Evolutionary conservation across 2,797 vertebrate species (phyloP), one percentile per base, ranked within the genome.

Genomic region (Paramormyrops hopkinsi): DNA sequence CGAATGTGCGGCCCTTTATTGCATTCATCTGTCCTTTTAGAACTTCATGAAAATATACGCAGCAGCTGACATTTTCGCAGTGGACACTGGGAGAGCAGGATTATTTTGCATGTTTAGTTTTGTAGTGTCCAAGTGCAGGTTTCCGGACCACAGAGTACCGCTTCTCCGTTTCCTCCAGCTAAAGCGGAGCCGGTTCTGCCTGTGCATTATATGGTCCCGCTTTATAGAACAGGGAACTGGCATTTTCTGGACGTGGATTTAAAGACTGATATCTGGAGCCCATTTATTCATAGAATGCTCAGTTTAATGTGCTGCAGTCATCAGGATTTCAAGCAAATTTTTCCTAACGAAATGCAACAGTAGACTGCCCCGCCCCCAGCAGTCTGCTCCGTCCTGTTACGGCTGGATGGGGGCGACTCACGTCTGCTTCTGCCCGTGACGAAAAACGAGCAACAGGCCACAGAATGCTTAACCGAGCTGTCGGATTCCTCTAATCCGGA

Each of bases 251-350:
- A 51, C 9, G 53, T 69, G 73, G 22, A 79, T 53, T 62, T 87
- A 50, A 37, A 59, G n/a, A 53, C 50, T 50, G 50, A 83, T 54
- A 37, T 33, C 33, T 41, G 1, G 33, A 12, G 33, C 9, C 3
- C 7, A 11, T 56, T 59, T 56, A 88, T 88, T 88, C 37, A 88
- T 88, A 48, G 37, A 53, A 76, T n/a, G 65, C 22, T 50, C 22
- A 37, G 1, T 73, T 73, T 62, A 62, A 62, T 62, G 59, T 62
- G 59, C 59, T 25, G 22, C 22, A 62, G 59, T 62, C 56, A 2
- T 59, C 59, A 9, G 59, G n/a, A 62, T 62, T 25, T 25, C 59
- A 33, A 73, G 29, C 65, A 73, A 33, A 73, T 33, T 14, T 73
- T 73, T 6, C 65, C 65, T 73, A 69, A 69, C 62, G 33, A 69